phyloP scores from a whole-genome alignment of 2,888 invertebrate species.

The Bellardia pandia region DNA sequence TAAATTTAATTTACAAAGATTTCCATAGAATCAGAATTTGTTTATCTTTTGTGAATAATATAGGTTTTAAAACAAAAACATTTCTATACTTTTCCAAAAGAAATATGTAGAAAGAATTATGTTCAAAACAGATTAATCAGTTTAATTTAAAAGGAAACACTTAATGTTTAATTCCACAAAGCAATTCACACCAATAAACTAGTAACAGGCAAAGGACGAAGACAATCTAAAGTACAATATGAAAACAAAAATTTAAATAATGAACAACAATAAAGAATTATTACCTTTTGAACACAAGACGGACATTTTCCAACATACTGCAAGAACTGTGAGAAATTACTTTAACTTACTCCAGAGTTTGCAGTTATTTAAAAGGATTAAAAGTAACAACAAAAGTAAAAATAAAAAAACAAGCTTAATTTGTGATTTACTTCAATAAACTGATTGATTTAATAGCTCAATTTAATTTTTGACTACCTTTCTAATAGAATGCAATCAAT shows the following conservation, averaged over 20 bases:
- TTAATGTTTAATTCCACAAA: constrained; percentile 21
- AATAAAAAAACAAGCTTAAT: too few species aligned
- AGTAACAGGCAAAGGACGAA: neutral
- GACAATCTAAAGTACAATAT: neutral
- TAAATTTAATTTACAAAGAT: too few species aligned
- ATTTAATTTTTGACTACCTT: too few species aligned
- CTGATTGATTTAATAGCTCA: too few species aligned
- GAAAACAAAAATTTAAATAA: constrained; percentile 13
- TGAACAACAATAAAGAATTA: constrained; percentile 14
- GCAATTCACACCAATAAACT: constrained; percentile 8
- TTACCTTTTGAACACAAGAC: neutral
- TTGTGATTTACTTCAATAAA: too few species aligned
- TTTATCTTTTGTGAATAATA: too few species aligned
- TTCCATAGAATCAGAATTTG: too few species aligned
- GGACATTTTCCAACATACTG: neutral
- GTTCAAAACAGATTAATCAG: constrained; percentile 12
- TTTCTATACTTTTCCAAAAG: neutral
- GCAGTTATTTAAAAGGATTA: neutral
- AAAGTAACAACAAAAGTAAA: neutral
- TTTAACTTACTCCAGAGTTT: neutral
- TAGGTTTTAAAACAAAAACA: too few species aligned
- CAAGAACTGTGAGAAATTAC: neutral
- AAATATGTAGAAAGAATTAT: neutral
- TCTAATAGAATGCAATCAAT: neutral
- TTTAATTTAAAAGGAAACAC: constrained; percentile 2